Conservation (phyloP, 2,797 vertebrate genomes). For the Cuniculus paca region DNA sequence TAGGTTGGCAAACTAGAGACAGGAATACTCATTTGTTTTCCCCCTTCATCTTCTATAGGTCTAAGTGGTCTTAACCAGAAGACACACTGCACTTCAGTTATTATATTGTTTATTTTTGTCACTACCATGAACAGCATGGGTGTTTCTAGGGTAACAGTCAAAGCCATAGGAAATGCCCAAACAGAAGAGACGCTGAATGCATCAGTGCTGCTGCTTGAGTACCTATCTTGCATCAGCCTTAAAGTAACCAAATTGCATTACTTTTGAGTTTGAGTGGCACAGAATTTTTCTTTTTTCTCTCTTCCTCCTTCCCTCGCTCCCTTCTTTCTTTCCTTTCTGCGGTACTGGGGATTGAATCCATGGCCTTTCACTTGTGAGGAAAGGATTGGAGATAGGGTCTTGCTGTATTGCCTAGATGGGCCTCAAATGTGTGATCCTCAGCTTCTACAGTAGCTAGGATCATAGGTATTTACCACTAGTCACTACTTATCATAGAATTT, state of each 20-base stretch:
- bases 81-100: not conserved
- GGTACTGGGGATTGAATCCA: not conserved
- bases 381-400: not conserved
- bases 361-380: not conserved
- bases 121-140: not conserved
- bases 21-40: not conserved
- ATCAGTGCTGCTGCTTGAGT: no score
- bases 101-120: not conserved
- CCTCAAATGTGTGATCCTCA: not conserved
- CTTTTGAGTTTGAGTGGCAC: not conserved
- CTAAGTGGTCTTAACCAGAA: not conserved
- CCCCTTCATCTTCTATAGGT: not conserved
- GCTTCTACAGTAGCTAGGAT: not conserved
- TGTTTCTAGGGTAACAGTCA: not conserved
- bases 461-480: not conserved
- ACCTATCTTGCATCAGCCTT: not conserved
- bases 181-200: not conserved
- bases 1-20: not conserved
- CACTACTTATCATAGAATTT: not conserved
- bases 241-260: not conserved
- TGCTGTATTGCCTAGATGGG: not conserved
- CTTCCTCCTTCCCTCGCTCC: no score
- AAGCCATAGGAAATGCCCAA: not conserved
- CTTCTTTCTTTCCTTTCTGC: not conserved
- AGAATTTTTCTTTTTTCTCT: not conserved